Percentiles rank a stretch among this genome's conserved stretches.
Evolutionary conservation across 2,113 vertebrate genomes (phyloP).

Genomic region (Hemibagrus wyckioides): DNA sequence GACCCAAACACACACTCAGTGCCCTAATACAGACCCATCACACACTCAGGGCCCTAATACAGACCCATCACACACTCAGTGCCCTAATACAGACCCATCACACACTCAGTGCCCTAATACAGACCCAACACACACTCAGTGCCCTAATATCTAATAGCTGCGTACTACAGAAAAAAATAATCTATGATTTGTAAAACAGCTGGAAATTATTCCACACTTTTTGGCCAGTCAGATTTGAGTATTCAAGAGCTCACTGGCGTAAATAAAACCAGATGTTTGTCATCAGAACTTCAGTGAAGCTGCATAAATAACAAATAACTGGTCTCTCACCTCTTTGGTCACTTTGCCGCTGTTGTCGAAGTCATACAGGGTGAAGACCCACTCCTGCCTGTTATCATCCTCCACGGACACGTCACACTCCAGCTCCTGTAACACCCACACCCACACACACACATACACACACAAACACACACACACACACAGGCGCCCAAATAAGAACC

Average conservation of each 20-base stretch:
- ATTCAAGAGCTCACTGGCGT: background rate
- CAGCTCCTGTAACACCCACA: constrained; percentile 70
- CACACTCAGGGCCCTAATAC: no score
- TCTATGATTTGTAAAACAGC: background rate
- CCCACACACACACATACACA: constrained; percentile 12
- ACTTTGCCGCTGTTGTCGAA: constrained; percentile 86
- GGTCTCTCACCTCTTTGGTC: constrained; percentile 76
- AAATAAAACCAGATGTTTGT: background rate
- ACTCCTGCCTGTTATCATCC: constrained; percentile 81
- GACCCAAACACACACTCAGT: no score
- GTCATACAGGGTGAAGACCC: constrained; percentile 85
- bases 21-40: no score
- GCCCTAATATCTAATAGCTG: no score
- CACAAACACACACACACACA: constrained; percentile 15
- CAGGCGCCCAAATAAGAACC: background rate
- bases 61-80: no score
- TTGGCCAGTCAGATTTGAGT: background rate
- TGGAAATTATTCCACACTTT: background rate
- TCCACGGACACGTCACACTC: constrained; percentile 80
- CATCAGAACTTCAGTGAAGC: background rate
- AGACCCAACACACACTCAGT: no score
- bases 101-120: no score
- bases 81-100: no score
- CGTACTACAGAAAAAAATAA: background rate
- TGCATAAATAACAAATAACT: background rate